Evolutionary conservation across 1,140 invertebrate species (phyloP), one percentile per base, ranked within the genome.

Genomic region (Meloidogyne floridensis): DNA sequence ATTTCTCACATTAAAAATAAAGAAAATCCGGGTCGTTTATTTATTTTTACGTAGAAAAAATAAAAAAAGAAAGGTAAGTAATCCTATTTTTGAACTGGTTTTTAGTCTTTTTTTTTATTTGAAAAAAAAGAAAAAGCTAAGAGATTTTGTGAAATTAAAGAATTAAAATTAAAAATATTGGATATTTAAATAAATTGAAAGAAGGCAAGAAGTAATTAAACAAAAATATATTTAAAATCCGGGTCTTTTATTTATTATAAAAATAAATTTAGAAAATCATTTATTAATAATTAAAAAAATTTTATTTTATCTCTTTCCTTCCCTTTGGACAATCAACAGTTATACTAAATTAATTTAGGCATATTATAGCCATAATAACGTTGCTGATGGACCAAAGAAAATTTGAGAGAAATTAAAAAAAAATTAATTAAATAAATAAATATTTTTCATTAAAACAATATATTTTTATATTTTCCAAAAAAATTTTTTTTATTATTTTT

Each of bases 11-110:
- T 65, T 13, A 65, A 65, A 65, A 65, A 65, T n/a, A n/a, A 65
- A 65, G n/a, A 65, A 65, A 65, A 65, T 65, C 59, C 59, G 59
- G 59, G 59, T 65, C 59, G 59, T 65, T 65, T 65, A 65, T 65
- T 65, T 7, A n/a, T 18, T n/a, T 65, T 8, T 13, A 65, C n/a
- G 56, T n/a, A 65, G n/a, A n/a, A 65, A 65, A n/a, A 5, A n/a
- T 6, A 65, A n/a, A 15, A 15, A 59, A 59, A 59, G 15, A 15
- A 8, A 15, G 6, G 13, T 15, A 59, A n/a, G n/a, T 65, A n/a
- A 65, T 65, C 7, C n/a, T 59, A 59, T 59, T 65, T 65, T 65
- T n/a, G 15, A 65, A n/a, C 15, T n/a, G 59, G 15, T 65, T 65
- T 65, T 65, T 54, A 9, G 10, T 10, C 8, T 54, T 11, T 54